Conservation (phyloP, 2,113 vertebrate species). For the Sebastes schlegelii region DNA sequence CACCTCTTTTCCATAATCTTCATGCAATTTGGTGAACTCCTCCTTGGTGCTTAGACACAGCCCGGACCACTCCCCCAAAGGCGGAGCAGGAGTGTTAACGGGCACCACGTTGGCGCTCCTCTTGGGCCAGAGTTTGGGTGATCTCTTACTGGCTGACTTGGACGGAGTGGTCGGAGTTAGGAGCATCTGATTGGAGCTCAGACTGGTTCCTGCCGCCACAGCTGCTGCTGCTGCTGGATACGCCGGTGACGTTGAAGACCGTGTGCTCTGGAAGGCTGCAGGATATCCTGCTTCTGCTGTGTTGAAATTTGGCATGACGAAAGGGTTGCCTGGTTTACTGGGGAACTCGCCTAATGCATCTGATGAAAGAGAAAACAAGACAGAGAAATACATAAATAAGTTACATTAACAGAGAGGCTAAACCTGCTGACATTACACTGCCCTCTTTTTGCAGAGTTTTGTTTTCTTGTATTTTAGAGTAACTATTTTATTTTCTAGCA, state of each 20-base stretch:
- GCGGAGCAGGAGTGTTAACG: constrained; percentile 28
- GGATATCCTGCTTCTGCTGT: constrained; percentile 1
- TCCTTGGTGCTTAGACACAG: constrained; percentile 20
- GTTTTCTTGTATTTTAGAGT: neutral
- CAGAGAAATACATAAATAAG: neutral
- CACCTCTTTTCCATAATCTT: constrained; percentile 83
- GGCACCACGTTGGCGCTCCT: constrained; percentile 61
- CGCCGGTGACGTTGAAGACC: neutral
- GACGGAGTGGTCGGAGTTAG: constrained; percentile 18
- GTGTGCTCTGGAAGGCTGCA: neutral
- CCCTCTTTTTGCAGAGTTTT: neutral
- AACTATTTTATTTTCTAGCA: neutral
- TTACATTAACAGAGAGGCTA: neutral
- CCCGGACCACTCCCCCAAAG: constrained; percentile 51
- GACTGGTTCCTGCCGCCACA: constrained; percentile 11
- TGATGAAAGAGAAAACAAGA: constrained; percentile 38
- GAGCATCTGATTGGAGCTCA: constrained; percentile 37
- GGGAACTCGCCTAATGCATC: constrained; percentile 59
- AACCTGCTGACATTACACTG: neutral
- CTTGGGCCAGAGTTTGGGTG: constrained; percentile 79
- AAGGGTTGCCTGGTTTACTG: constrained; percentile 31
- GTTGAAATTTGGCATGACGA: constrained; percentile 51
- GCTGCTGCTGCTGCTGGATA: neutral
- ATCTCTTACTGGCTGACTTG: constrained; percentile 66
- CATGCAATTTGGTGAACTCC: constrained; percentile 80